These are phyloP conservation scores for Channallabes apus DNA, from an alignment of 2,797 vertebrate genomes.

Conservation along the genomic window DNA sequence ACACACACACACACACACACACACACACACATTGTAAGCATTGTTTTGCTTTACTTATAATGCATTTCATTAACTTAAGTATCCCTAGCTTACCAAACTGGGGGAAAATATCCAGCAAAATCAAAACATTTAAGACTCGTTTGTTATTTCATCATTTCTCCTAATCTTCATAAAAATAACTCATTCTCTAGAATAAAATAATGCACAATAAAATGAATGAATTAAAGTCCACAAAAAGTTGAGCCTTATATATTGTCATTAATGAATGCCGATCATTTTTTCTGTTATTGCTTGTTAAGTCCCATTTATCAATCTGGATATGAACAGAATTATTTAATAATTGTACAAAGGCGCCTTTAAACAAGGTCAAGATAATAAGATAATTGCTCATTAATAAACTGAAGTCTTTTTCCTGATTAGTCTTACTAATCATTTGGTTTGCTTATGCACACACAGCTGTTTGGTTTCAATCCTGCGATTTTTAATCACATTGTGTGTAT, in stretches of 20 bases:
- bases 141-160: not conserved
- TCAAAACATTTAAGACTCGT: not conserved
- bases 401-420: too few relatives aligned
- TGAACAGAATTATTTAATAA: not conserved
- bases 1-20: too few relatives aligned
- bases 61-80: constrained; percentile 4
- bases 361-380: not conserved
- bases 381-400: too few relatives aligned
- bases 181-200: not conserved
- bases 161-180: not conserved
- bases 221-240: not conserved
- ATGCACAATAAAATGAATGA: too few relatives aligned
- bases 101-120: not conserved
- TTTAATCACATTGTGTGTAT: too few relatives aligned
- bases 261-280: not conserved
- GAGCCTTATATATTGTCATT: not conserved
- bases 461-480: too few relatives aligned
- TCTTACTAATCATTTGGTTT: too few relatives aligned
- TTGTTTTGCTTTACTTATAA: constrained; percentile 13
- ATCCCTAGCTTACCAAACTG: not conserved
- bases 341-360: not conserved
- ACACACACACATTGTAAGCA: constrained; percentile 17
- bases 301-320: not conserved
- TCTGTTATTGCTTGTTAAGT: not conserved
- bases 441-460: too few relatives aligned